These are phyloP conservation scores for Etheostoma perlongum DNA, from an alignment of 2,797 vertebrate genomes.

Conservation along the genomic window DNA sequence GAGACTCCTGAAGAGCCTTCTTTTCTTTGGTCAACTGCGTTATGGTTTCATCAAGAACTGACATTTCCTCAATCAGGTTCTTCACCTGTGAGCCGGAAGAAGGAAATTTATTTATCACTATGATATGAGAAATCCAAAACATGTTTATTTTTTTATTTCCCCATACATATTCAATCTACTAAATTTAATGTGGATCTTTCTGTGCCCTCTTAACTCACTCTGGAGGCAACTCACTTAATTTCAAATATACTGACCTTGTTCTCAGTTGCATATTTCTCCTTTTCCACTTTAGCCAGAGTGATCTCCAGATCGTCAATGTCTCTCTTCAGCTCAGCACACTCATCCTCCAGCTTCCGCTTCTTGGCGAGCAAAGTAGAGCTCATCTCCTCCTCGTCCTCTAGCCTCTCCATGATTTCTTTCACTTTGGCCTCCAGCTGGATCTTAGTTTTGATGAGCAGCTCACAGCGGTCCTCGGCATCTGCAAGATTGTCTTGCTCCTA, in stretches of 20 bases:
- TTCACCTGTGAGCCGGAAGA: conserved; percentile 86
- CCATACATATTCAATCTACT: background rate
- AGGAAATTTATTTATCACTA: background rate
- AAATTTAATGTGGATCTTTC: background rate
- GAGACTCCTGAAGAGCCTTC: conserved; percentile 93
- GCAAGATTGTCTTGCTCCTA: conserved; percentile 96
- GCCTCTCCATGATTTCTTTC: conserved; percentile 90
- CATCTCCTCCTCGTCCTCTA: conserved; percentile 96
- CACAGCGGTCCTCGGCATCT: conserved; percentile 94
- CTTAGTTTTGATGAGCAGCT: conserved; percentile 95
- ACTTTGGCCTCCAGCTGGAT: conserved; percentile 93
- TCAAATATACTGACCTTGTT: conserved; percentile 86
- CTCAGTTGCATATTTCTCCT: conserved; percentile 94
- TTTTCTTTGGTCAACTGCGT: conserved; percentile 94
- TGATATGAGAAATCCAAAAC: background rate
- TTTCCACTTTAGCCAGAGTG: conserved; percentile 94
- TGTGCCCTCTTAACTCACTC: background rate
- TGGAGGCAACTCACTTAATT: background rate
- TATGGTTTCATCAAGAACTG: conserved; percentile 91
- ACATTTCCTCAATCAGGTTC: conserved; percentile 96
- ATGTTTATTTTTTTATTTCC: background rate
- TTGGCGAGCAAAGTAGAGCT: conserved; percentile 89
- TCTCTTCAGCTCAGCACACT: conserved; percentile 94
- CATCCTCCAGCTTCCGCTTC: conserved; percentile 94
- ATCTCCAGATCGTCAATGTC: conserved; percentile 95